These are phyloP conservation scores for Entelurus aequoreus DNA, from an alignment of 2,113 vertebrate genomes.

Conservation along the genomic window DNA sequence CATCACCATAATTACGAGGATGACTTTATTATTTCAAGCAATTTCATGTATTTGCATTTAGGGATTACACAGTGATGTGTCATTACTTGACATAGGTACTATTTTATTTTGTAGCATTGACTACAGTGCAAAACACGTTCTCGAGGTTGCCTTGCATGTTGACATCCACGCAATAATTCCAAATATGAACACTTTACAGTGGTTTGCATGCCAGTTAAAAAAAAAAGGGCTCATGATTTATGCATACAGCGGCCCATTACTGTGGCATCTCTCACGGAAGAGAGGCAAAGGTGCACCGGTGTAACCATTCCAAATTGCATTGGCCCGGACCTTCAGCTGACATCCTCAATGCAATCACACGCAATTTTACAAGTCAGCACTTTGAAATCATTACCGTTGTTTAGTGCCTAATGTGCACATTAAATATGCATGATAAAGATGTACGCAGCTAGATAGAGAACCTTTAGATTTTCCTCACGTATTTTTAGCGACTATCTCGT, in stretches of 20 bases:
- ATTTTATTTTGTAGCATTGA: slow-evolving; percentile 47
- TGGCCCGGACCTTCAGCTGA: slow-evolving; percentile 41
- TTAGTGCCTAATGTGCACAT: slow-evolving; percentile 53
- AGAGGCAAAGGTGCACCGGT: slow-evolving; percentile 27
- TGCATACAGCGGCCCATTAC: slow-evolving; percentile 49
- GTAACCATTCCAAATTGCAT: slow-evolving; percentile 39
- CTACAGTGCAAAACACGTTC: slow-evolving; percentile 49
- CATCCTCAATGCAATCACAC: slow-evolving; percentile 31
- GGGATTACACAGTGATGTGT: slow-evolving; percentile 69
- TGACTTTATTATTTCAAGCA: slow-evolving; percentile 71
- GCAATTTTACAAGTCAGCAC: slow-evolving; percentile 57
- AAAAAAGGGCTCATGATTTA: slow-evolving; percentile 47
- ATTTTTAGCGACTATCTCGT: slow-evolving; percentile 26
- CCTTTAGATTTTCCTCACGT: slow-evolving; percentile 15
- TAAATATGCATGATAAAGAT: slow-evolving; percentile 52
- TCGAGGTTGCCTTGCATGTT: slow-evolving; percentile 17
- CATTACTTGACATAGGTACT: slow-evolving; percentile 70
- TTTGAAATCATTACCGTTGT: slow-evolving; percentile 57
- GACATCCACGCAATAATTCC: slow-evolving; percentile 2
- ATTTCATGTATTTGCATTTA: slow-evolving; percentile 61
- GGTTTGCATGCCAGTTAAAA: slow-evolving; percentile 32
- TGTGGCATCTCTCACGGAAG: slow-evolving; percentile 25
- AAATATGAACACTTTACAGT: slow-evolving; percentile 15
- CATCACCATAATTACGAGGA: slow-evolving; percentile 71
- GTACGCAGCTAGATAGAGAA: slow-evolving; percentile 7